Conservation (phyloP, 2,888 invertebrate species). For the Euplagia quadripunctaria region DNA sequence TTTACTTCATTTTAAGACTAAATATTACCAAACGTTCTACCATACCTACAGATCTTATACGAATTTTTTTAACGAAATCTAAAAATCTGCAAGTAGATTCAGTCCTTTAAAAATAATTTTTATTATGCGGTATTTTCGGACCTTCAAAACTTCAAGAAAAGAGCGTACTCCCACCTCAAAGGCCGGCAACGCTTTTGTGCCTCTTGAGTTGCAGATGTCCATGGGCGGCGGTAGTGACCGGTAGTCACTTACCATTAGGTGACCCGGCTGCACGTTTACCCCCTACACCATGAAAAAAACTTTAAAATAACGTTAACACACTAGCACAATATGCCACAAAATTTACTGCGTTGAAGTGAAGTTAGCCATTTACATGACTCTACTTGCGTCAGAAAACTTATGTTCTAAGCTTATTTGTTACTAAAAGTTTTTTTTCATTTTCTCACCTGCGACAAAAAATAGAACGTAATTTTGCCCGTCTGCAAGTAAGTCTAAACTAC, state of each 20-base stretch:
- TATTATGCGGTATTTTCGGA: too few relatives aligned
- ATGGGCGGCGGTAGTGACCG: too few relatives aligned
- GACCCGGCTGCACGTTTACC: too few relatives aligned
- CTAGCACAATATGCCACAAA: constrained; percentile 13
- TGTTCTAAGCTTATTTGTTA: constrained; percentile 9
- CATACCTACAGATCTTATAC: background rate
- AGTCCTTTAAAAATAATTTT: too few relatives aligned
- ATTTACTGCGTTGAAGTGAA: constrained; percentile 14
- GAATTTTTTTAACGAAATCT: background rate
- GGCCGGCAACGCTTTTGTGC: too few relatives aligned
- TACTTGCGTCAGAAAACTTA: constrained; percentile 16
- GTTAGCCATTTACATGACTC: constrained; percentile 18
- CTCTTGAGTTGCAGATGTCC: too few relatives aligned
- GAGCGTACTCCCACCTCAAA: too few relatives aligned
- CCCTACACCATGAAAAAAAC: background rate
- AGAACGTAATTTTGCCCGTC: constrained; percentile 39
- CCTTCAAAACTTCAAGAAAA: too few relatives aligned
- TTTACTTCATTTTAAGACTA: too few relatives aligned
- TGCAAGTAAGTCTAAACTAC: constrained; percentile 39
- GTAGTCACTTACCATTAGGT: too few relatives aligned
- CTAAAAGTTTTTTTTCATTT: constrained; percentile 22
- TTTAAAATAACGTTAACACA: background rate
- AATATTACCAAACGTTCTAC: too few relatives aligned
- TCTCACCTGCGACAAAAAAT: constrained; percentile 36
- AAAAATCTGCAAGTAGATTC: background rate